Conservation (phyloP, 2,113 vertebrate genomes). For the Oryzias celebensis region DNA sequence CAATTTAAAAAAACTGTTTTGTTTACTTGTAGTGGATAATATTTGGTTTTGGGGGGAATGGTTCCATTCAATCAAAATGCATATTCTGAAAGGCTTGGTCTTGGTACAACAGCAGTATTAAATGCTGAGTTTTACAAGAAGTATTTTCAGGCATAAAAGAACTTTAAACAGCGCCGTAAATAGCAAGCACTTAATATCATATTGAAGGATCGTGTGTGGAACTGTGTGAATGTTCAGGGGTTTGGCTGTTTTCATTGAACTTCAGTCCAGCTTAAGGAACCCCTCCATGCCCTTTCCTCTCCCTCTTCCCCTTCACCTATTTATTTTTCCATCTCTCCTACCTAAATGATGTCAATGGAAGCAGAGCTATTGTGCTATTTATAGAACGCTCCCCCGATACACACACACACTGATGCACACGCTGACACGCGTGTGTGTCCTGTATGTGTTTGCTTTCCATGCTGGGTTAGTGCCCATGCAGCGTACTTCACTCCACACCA, state of each 20-base stretch:
- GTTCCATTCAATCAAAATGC: too few species aligned
- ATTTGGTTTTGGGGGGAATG: too few species aligned
- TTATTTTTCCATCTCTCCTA: conserved; percentile 84
- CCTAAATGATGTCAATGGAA: conserved; percentile 85
- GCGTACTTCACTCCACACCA: conserved; percentile 44
- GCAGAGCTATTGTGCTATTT: conserved; percentile 81
- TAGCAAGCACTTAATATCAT: too few species aligned
- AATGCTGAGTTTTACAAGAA: too few species aligned
- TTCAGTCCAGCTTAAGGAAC: conserved; percentile 78
- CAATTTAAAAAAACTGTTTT: too few species aligned
- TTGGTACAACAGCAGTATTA: too few species aligned
- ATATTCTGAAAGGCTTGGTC: too few species aligned
- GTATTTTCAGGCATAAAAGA: too few species aligned
- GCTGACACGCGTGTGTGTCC: conserved; percentile 55
- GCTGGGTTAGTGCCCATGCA: conserved; percentile 50
- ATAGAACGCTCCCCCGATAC: conserved; percentile 59
- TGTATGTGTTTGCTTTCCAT: conserved; percentile 49
- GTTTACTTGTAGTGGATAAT: too few species aligned
- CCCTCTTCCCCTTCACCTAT: conserved; percentile 66
- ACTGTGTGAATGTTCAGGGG: too few species aligned
- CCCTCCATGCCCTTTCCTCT: conserved; percentile 53
- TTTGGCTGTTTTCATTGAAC: conserved; percentile 72
- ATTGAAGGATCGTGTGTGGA: too few species aligned
- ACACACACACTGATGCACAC: conserved; percentile 22
- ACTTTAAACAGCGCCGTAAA: too few species aligned